phyloP scores from a whole-genome alignment of 2,113 vertebrate species.

The Maccullochella peelii region DNA sequence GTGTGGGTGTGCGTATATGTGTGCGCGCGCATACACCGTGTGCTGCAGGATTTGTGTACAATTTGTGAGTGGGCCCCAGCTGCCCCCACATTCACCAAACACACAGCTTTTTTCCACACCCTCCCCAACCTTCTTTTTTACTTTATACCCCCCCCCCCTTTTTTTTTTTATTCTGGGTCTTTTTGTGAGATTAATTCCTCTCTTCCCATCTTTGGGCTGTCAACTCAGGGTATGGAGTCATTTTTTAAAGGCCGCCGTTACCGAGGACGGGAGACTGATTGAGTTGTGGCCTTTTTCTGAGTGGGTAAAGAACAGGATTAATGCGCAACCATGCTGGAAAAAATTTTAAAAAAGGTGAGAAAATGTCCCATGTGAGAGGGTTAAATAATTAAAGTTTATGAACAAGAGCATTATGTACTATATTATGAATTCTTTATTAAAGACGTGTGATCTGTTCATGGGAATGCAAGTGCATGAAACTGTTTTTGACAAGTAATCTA shows the following conservation, averaged over 20 bases:
- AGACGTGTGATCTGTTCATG: slow-evolving; percentile 4
- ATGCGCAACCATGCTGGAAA: slow-evolving; percentile 64
- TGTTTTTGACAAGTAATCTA: neutral
- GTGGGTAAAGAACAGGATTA: slow-evolving; percentile 83
- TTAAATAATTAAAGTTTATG: slow-evolving; percentile 73
- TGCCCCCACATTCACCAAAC: slow-evolving; percentile 40
- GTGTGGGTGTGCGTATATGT: slow-evolving; percentile 25
- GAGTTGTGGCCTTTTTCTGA: slow-evolving; percentile 84
- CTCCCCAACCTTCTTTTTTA: slow-evolving; percentile 35
- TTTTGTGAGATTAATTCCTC: slow-evolving; percentile 81
- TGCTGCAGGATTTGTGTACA: slow-evolving; percentile 67
- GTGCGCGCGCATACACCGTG: neutral
- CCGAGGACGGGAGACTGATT: slow-evolving; percentile 81
- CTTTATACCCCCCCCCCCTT: neutral
- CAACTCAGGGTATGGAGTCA: slow-evolving; percentile 73
- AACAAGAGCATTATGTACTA: slow-evolving; percentile 52
- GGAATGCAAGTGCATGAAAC: slow-evolving; percentile 3
- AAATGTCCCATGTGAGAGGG: slow-evolving; percentile 47
- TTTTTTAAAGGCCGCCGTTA: slow-evolving; percentile 79
- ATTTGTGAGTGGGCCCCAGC: slow-evolving; percentile 47
- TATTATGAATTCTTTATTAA: slow-evolving; percentile 45
- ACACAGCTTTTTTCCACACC: slow-evolving; percentile 40
- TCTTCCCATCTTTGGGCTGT: slow-evolving; percentile 71
- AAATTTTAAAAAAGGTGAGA: slow-evolving; percentile 19
- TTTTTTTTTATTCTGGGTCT: slow-evolving; percentile 65